Conservation (phyloP, 1,140 invertebrate genomes). For the Lepidurus couesii region DNA sequence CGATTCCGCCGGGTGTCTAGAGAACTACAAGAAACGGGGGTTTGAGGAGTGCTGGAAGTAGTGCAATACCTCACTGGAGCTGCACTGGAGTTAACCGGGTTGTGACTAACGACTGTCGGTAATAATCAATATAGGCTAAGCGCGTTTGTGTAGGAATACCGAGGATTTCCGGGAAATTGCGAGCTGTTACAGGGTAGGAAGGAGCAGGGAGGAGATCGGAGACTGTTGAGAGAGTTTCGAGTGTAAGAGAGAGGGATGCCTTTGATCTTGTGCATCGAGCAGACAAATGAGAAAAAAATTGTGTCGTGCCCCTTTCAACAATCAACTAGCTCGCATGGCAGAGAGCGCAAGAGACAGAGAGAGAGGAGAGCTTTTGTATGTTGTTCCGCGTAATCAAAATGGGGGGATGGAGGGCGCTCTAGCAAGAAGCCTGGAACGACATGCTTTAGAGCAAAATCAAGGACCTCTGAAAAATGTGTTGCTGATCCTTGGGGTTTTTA, state of each 20-base stretch:
- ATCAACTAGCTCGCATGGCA: neutral
- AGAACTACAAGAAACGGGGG: neutral
- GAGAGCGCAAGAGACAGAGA: neutral
- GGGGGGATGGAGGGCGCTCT: neutral
- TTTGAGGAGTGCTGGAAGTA: neutral
- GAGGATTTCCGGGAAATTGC: neutral
- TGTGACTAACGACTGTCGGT: neutral
- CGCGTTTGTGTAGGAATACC: neutral
- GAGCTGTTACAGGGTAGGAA: neutral
- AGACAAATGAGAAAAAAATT: slow-evolving; percentile 12
- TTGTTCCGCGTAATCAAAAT: slow-evolving; percentile 6
- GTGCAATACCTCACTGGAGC: neutral
- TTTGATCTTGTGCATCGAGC: slow-evolving; percentile 16
- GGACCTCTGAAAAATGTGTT: neutral
- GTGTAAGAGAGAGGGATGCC: neutral
- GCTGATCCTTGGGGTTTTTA: neutral
- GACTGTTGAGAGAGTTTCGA: neutral
- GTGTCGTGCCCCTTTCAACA: slow-evolving; percentile 3
- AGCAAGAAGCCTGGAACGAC: neutral
- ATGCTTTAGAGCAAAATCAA: neutral
- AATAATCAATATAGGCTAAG: neutral
- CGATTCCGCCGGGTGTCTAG: too few relatives aligned
- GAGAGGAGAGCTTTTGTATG: neutral
- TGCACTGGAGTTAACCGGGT: neutral
- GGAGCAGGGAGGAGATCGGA: neutral